Conservation (phyloP, 2,113 vertebrate species). For the Ictalurus furcatus region DNA sequence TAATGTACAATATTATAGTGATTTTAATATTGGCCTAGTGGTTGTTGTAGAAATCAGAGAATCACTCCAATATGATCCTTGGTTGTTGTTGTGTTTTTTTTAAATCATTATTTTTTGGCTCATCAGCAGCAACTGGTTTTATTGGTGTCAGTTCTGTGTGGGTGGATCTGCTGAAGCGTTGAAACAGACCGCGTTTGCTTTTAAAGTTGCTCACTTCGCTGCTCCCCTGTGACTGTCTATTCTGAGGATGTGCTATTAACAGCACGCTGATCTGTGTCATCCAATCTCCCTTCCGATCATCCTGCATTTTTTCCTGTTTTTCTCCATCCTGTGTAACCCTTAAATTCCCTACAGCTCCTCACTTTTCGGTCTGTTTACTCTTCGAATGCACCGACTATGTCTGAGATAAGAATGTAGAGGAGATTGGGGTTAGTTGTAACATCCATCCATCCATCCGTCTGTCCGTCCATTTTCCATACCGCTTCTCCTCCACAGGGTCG, state of each 20-base stretch:
- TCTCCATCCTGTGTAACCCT: constrained; percentile 25
- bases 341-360: constrained; percentile 54
- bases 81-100: neutral
- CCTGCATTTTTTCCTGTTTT: constrained; percentile 15
- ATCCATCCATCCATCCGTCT: too few species aligned
- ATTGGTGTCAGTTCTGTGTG: neutral
- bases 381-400: neutral
- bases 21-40: neutral
- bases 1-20: neutral
- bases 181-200: constrained; percentile 45
- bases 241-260: constrained; percentile 69
- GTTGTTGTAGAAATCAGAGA: neutral
- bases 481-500: too few species aligned
- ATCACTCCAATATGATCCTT: neutral
- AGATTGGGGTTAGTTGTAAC: neutral
- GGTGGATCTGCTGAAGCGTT: constrained; percentile 18
- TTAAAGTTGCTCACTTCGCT: constrained; percentile 42
- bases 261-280: constrained; percentile 68
- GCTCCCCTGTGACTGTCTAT: constrained; percentile 65
- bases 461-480: too few species aligned
- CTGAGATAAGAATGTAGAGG: neutral
- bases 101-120: neutral
- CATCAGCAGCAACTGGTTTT: neutral
- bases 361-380: constrained; percentile 35
- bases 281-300: constrained; percentile 24